Percentiles rank a stretch among this genome's conserved stretches.
phyloP scores from a whole-genome alignment of 2,888 invertebrate species.

The Nomada flava region DNA sequence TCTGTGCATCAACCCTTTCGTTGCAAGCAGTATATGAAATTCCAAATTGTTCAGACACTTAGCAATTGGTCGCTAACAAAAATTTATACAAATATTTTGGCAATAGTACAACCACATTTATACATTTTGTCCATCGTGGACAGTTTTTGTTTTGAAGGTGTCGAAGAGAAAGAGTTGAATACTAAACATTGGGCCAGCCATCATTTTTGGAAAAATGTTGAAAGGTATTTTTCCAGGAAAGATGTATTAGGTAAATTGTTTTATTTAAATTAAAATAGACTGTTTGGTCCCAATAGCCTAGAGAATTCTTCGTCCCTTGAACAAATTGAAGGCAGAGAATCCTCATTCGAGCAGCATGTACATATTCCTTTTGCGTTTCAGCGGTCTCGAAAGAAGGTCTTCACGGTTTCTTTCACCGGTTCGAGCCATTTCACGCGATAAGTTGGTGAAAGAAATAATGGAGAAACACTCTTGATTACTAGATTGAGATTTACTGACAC shows the following conservation, averaged over 20 bases:
- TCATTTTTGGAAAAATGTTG: slow-evolving; percentile 11
- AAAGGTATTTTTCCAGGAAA: background rate
- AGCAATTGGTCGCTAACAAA: too few relatives aligned
- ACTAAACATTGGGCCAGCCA: too few relatives aligned
- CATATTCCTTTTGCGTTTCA: slow-evolving; percentile 39
- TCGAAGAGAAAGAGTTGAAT: too few relatives aligned
- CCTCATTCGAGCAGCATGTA: slow-evolving; percentile 4
- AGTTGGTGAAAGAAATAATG: slow-evolving; percentile 75
- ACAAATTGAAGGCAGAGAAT: background rate
- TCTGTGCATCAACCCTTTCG: too few relatives aligned
- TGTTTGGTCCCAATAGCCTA: background rate
- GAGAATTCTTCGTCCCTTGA: background rate
- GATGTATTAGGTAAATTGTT: background rate
- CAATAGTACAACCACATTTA: too few relatives aligned
- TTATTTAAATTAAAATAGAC: background rate
- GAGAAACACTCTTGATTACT: slow-evolving; percentile 67
- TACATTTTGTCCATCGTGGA: too few relatives aligned
- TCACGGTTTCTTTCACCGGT: slow-evolving; percentile 74
- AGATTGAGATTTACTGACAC: slow-evolving; percentile 43
- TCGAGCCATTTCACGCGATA: slow-evolving; percentile 72
- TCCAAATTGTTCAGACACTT: too few relatives aligned
- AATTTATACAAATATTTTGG: too few relatives aligned
- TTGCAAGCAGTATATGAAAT: too few relatives aligned
- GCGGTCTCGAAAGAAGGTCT: slow-evolving; percentile 66
- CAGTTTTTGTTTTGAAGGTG: too few relatives aligned